Base-by-base conservation (phyloP, 2,797 vertebrate species). In the Diceros bicornis region DNA sequence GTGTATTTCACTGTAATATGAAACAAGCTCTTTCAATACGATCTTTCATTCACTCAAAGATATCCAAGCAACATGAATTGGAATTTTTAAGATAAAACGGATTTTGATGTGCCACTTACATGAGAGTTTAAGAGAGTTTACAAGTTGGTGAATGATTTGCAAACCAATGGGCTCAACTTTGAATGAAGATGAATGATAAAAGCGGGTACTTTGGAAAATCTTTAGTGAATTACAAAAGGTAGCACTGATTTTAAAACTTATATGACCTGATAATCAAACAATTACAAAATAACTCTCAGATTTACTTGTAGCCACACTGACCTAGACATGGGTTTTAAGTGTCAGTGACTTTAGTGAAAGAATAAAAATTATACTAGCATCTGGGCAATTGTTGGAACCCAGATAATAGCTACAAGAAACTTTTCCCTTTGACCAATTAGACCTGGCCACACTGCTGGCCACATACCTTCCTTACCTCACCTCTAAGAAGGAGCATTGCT, bases 141-240 rank as follows among this genome's bases (percentile, higher is more conserved):
- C 18, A 81, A 74, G 27, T 71, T 79, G 23, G n/a, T 57, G 17
- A 89, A 9, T 29, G 34, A 93, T 62, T 61, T 79, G 34, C 83
- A 86, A 95, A 84, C n/a, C 23, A 71, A 81, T 37, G 29, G 18
- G n/a, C 25, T 97, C n/a, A 72, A 79, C 23, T 4, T 62, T 89
- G 52, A 84, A 85, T 27, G 62, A 94, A 93, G 59, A 95, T 55
- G 7, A 66, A 68, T 69, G 52, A 69, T 66, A 77, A 97, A 93
- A 94, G 32, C 50, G 69, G 12, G 10, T 68, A 77, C 16, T n/a
- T 16, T 25, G n/a, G n/a, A 57, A 94, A 69, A 52, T 78, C 32
- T 90, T 93, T 37, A 91, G 34, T 69, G 44, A 93, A 37, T 32
- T 13, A 71, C 10, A 89, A 91, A 96, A 81, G 20, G 4, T 34